Evolutionary conservation across 2,888 invertebrate genomes (phyloP), one percentile per base, ranked within the genome.

Genomic region (Apamea sordens): DNA sequence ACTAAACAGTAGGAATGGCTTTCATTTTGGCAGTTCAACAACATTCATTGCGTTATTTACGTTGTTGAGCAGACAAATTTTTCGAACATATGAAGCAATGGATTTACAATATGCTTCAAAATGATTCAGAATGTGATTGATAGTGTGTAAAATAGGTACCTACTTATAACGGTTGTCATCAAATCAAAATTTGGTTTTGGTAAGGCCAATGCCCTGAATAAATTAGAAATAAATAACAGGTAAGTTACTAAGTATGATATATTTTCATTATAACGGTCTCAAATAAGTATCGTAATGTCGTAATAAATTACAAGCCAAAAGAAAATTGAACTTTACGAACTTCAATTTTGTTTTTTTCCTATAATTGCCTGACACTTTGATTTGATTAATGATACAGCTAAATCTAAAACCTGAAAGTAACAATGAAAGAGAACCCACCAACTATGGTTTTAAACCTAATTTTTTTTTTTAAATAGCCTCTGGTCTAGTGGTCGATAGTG

Each of bases 191-290:
- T 21, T 18, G 8, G 1, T 36, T 28, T 53, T 18, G 8, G 24
- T 28, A 24, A 71, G 56, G 36, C 13, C 28, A 47, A 13, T 65
- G 56, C 36, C 36, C 65, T 18, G 36, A 78, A 65, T 65, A 44
- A 44, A 77, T 78, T 36, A 64, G 21, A 69, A 67, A 77, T 68
- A 77, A 79, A 50, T 36, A 47, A 44, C 21, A 64, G 36, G n/a
- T 77, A 47, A 50, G 47, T 50, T 50, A 15, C 47, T 50, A 15
- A 53, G n/a, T 53, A 76, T 77, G 59, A 68, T 76, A 47, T 44
- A 77, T 77, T 21, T 64, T 64, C 32, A 59, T 59, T 28, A 32
- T 44, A 65, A 64, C 76, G 53, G 64, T 56, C 56, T n/a, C 56
- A 56, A 56, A 44, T 44, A 56, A 10, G 18, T 74, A 44, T 53